Base-by-base conservation (phyloP, 2,797 vertebrate genomes). In the Periophthalmus magnuspinnatus region DNA sequence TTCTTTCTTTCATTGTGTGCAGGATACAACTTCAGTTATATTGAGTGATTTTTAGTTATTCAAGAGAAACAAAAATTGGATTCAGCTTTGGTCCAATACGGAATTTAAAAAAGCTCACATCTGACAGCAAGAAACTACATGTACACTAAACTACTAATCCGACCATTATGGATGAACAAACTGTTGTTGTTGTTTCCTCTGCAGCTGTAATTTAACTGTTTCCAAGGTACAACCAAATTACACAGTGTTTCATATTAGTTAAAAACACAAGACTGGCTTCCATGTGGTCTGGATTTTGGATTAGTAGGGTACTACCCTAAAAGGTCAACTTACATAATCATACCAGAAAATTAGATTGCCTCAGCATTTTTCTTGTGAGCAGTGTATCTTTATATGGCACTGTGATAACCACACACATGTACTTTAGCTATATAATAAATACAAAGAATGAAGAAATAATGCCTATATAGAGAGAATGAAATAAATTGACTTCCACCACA, bases 311-410 rank as follows among this genome's bases (percentile, higher is more conserved):
- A 54, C 74, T 45, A 45, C 41, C 41, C 41, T 1, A 32, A 83
- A 88, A 85, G 76, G 77, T 90, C 81, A 87, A 76, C 64, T 86
- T 80, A 79, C 86, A 78, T 62, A 59, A 65, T 68, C 19, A 75
- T 45, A 69, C 50, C 17, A 76, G 24, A 16, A 55, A 1, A 48
- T 59, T n/a, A 50, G 38, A 47, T 8, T 71, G 64, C 47, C 74
- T 28, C 45, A 67, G 2, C 66, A 38, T 41, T 60, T 32, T 75
- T 65, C 64, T 34, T 19, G 22, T 16, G 33, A 75, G n/a, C 52
- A 47, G 21, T 62, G 69, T 48, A 66, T 58, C 19, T 72, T 72
- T 33, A 76, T 32, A 60, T 73, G 70, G 58, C 69, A 80, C 67
- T 70, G 60, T 47, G 70, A 57, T 69, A 68, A 69, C 19, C 32